Evolutionary conservation across 2,113 vertebrate species (phyloP).

Genomic region (Datnioides undecimradiatus): DNA sequence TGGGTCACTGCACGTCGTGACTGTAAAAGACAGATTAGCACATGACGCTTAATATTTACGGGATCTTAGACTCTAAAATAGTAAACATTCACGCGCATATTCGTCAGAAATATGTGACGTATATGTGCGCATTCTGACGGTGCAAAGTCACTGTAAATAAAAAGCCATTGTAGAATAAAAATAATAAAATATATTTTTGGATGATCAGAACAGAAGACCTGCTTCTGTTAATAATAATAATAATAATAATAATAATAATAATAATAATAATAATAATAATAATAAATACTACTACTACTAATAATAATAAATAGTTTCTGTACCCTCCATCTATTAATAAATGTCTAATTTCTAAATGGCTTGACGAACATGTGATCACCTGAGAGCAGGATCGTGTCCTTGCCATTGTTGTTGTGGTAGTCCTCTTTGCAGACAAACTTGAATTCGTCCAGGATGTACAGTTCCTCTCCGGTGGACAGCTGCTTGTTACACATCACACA

Average conservation of each 20-base stretch:
- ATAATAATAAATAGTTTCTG: not conserved
- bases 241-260: not conserved
- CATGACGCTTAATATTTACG: not conserved
- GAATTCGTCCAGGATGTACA: conserved; percentile 97
- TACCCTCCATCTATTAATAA: too few relatives aligned
- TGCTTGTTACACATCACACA: conserved; percentile 99
- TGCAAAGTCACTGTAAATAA: not conserved
- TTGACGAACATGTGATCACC: conserved; percentile 57
- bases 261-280: not conserved
- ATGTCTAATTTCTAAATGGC: too few relatives aligned
- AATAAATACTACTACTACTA: conserved; percentile 7
- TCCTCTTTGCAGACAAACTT: conserved; percentile 99
- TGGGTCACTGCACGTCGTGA: conserved; percentile 96
- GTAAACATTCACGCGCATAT: not conserved
- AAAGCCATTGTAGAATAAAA: not conserved
- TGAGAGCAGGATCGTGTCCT: conserved; percentile 92
- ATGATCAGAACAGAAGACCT: not conserved
- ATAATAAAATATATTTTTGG: not conserved
- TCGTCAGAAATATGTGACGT: not conserved
- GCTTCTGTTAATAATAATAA: not conserved
- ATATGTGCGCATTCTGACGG: not conserved
- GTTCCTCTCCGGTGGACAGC: conserved; percentile 98
- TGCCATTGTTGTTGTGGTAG: conserved; percentile 93
- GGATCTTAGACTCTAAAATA: too few relatives aligned
- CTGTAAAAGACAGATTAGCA: conserved; percentile 72